phyloP scores from a whole-genome alignment of 2,888 invertebrate species.

The Drosophila longiperda region DNA sequence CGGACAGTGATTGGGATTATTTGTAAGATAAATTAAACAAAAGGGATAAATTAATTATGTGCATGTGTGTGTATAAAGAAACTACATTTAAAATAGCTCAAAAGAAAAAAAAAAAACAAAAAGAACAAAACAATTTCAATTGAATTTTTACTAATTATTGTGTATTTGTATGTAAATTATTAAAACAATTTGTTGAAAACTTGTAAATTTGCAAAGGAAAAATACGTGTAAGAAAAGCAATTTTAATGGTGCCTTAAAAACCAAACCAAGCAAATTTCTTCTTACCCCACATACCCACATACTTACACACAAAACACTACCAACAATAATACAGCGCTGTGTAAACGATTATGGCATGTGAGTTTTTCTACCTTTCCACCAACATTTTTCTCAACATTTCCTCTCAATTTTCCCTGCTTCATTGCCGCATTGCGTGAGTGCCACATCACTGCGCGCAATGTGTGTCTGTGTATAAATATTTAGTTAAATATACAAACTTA shows the following conservation, averaged over 20 bases:
- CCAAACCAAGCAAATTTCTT: conserved; percentile 83
- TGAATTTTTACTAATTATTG: conserved; percentile 70
- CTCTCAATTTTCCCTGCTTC: conserved; percentile 56
- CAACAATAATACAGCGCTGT: conserved; percentile 18
- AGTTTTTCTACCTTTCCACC: conserved; percentile 54
- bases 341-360: conserved; percentile 40
- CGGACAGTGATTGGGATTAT: conserved; percentile 71
- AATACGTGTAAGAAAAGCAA: conserved; percentile 85
- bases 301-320: conserved; percentile 42
- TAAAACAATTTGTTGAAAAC: conserved; percentile 69
- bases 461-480: conserved; percentile 24
- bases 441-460: conserved; percentile 19
- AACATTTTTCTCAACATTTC: conserved; percentile 37
- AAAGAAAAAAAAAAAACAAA: conserved; percentile 20
- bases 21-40: conserved; percentile 50
- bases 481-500: conserved; percentile 49
- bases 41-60: conserved; percentile 70
- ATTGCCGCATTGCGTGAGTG: conserved; percentile 23
- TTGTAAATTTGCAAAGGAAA: conserved; percentile 84
- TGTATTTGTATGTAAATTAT: conserved; percentile 67
- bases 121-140: conserved; percentile 54
- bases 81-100: conserved; percentile 69
- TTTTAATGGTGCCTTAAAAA: conserved; percentile 85
- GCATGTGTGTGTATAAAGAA: conserved; percentile 52
- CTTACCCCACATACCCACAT: conserved; percentile 69